Base-by-base conservation (phyloP, 53 echinoderm and acorn worm genomes). In the Patiria pectinifera region DNA sequence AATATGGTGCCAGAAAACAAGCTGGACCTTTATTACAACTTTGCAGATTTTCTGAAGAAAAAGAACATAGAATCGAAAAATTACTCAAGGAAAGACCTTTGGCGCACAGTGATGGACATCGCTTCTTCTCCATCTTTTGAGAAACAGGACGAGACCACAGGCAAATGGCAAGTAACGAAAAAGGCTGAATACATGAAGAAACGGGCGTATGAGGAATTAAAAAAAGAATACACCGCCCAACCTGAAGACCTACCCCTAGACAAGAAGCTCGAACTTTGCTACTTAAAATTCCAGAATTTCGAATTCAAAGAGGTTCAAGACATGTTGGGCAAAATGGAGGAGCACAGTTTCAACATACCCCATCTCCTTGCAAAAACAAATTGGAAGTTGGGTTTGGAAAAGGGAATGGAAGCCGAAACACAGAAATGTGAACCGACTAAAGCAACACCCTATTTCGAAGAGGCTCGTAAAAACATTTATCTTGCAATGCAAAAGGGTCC, bases 81-180 rank as follows among this genome's bases (percentile, higher is more conserved):
- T 4, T 10, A 58, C 21, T 62, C 78, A 3, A 35, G 7, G 61
- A 78, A 58, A 13, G 61, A 60, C 11, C 35, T 78, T 0, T 88
- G 78, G 88, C 45, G 44, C 25, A 59, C 59, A 18, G 78, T 88
- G 43, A 88, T 88, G 88, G 78, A 78, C 14, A 88, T 44, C 60
- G 44, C 88, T 0, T 5, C 2, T 1, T 44, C 45, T 10, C 60
- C 77, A 0, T 21, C 77, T 6, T 88, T 44, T 8, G 53, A 53
- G 53, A 5, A 53, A 8, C 78, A 6, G 25, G 63, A 88, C 25
- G 10, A 88, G 45, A 24, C 15, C 2, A 16, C 88, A 18, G 78
- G 88, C 59, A 8, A 78, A 45, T 78, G 88, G 88, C 13, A 46
- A 21, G 47, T 88, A 26, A 61, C 0, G 8, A 4, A 44, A 16